phyloP scores from a whole-genome alignment of 2,797 vertebrate genomes.

The Halcyon leucocephala region DNA sequence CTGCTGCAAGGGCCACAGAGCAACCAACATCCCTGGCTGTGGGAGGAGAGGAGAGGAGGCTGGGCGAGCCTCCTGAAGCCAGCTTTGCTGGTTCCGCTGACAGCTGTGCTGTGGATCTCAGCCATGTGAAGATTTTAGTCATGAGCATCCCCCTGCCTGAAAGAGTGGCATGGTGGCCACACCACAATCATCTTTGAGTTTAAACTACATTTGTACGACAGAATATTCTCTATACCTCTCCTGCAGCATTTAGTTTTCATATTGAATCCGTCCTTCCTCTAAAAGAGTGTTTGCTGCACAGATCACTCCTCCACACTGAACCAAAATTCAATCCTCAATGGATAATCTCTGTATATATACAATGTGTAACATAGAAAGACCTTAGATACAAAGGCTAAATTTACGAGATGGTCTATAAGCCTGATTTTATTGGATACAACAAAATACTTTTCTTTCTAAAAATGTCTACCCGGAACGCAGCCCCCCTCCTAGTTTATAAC shows the following conservation, averaged over 20 bases:
- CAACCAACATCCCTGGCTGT: neutral
- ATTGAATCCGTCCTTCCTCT: neutral
- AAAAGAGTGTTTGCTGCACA: neutral
- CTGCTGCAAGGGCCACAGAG: neutral
- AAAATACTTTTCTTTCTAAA: neutral
- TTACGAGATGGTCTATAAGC: neutral
- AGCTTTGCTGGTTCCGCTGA: neutral
- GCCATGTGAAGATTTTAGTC: neutral
- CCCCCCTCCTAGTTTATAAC: neutral
- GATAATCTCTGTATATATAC: neutral
- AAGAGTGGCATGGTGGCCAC: neutral
- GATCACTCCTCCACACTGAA: neutral
- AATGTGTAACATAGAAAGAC: neutral
- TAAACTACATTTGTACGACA: fast-evolving
- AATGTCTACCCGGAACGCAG: fast-evolving
- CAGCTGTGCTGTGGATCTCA: fast-evolving
- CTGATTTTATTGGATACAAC: neutral
- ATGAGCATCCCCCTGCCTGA: neutral
- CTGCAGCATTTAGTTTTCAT: neutral
- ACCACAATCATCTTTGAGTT: neutral
- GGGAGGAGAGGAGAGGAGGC: neutral
- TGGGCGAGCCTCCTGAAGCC: neutral
- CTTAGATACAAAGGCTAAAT: neutral
- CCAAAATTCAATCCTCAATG: neutral
- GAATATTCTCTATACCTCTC: neutral